Base-by-base conservation (phyloP, 2,797 vertebrate genomes). In the Pangasius krempfi region DNA sequence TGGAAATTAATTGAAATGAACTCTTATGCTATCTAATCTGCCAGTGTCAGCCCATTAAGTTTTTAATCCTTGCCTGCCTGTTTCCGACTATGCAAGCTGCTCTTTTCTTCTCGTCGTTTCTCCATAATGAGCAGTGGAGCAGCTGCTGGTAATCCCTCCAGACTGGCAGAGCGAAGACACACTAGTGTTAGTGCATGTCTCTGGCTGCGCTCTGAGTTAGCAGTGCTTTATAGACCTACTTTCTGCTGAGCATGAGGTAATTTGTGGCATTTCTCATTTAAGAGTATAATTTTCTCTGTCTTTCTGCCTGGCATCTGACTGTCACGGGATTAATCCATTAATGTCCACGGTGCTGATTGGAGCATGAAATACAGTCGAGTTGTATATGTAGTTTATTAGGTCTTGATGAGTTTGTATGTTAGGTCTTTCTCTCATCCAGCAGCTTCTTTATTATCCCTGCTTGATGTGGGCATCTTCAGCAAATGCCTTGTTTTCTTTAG, bases 81-180 rank as follows among this genome's bases (percentile, higher is more conserved):
- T 88, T 81, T 87, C 30, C 25, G 47, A 85, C 62, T 66, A 68
- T 70, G 78, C 37, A 58, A 73, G 27, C 78, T 84, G 73, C 83
- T 64, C 60, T 60, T 88, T 72, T 22, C 64, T 8, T 60, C 47
- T 8, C 16, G 40, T 50, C 27, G 14, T 79, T 68, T 60, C 33
- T 22, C 22, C 33, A 13, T 87, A 82, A 58, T 87, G 88, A 25
- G 76, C 60, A 72, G 64, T 54, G 40, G 85, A 87, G 30, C 89
- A 87, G 85, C 83, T 87, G 78, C 78, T 82, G 37, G 44, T 70
- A 50, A 73, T 85, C 82, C 81, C 72, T 68, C 73, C 12, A 78
- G 81, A 73, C 54, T 33, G 52, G 62, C 25, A 52, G 44, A 66
- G 75, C 60, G 27, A 66, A 54, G 58, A 27, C 22, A 30, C 64